phyloP scores from a whole-genome alignment of 2,113 vertebrate species.

The Cairina moschata region DNA sequence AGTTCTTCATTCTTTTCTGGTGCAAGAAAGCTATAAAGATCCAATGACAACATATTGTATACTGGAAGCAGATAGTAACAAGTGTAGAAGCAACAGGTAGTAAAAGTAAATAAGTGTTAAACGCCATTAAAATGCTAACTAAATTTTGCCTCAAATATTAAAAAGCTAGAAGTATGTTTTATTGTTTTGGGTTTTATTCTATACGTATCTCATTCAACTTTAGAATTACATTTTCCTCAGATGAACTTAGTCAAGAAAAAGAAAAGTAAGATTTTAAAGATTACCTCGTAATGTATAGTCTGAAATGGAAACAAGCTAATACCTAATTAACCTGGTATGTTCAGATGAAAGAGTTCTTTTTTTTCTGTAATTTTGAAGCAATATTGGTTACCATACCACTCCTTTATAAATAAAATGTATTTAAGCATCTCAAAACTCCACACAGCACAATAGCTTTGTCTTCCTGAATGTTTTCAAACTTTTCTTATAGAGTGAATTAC shows the following conservation, averaged over 20 bases:
- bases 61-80: neutral
- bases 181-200: neutral
- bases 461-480: neutral
- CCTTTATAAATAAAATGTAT: neutral
- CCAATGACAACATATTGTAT: neutral
- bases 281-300: neutral
- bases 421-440: neutral
- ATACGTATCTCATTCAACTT: neutral
- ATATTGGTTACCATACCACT: neutral
- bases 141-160: neutral
- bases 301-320: neutral
- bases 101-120: neutral
- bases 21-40: neutral
- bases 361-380: neutral
- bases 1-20: neutral
- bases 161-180: accelerated
- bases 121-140: neutral
- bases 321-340: neutral
- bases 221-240: neutral
- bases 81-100: neutral
- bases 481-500: neutral
- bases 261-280: neutral
- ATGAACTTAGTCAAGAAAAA: neutral
- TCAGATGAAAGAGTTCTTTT: neutral
- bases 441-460: neutral